Percentiles rank a stretch among this genome's conserved stretches.
Evolutionary conservation across 30 jellyfish, hydroid and myxozoan species (phyloP).

Genomic region (Hydractinia symbiolongicarpus): DNA sequence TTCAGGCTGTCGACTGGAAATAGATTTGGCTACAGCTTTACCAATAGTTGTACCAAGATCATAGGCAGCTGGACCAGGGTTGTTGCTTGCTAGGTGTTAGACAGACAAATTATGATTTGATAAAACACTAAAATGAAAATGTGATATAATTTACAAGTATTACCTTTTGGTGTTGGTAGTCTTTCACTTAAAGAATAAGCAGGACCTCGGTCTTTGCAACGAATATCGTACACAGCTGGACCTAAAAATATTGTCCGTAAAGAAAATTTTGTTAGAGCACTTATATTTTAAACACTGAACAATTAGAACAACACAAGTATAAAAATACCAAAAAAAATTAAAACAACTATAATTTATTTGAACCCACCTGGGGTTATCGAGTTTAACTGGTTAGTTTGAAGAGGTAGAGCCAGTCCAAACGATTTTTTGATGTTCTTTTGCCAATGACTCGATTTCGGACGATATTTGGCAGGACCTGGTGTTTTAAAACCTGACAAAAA

Average conservation of each 20-base stretch:
- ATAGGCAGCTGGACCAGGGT: constrained; percentile 84
- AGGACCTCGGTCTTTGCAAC: neutral
- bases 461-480: constrained; percentile 74
- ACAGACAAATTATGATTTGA: neutral
- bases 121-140: too few species aligned
- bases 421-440: constrained; percentile 36
- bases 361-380: too few species aligned
- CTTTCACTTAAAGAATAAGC: neutral
- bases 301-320: too few species aligned
- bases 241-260: constrained; percentile 19
- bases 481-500: constrained; percentile 40
- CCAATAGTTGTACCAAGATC: constrained; percentile 66
- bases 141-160: too few species aligned
- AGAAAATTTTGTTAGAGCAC: too few species aligned
- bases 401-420: constrained; percentile 25
- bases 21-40: constrained; percentile 52
- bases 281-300: too few species aligned
- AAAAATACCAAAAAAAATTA: too few species aligned
- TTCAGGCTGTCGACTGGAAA: constrained; percentile 35
- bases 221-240: constrained; percentile 48
- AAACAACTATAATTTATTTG: too few species aligned
- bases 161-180: neutral
- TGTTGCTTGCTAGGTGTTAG: neutral
- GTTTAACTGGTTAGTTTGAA: too few species aligned
- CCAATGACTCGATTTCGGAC: constrained; percentile 43